These are phyloP conservation scores for Propithecus deckenii DNA, from an alignment of 2,797 vertebrate genomes.

Conservation along the genomic window DNA sequence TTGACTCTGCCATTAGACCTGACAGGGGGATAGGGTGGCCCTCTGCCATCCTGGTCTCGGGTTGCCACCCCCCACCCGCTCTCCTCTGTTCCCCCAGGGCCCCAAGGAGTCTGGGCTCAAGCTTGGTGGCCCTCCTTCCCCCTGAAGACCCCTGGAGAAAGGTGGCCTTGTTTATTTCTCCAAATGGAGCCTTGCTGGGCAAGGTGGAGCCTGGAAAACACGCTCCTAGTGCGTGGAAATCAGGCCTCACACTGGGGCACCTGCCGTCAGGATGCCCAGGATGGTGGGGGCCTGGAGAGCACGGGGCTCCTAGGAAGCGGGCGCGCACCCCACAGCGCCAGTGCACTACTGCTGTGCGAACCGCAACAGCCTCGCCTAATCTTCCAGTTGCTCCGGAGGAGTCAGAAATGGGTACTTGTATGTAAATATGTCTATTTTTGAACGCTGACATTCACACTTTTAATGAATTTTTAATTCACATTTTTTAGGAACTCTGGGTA, in stretches of 20 bases:
- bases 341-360: accelerated
- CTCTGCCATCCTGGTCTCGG: no score
- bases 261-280: accelerated
- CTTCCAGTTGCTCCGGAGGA: background rate
- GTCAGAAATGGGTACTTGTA: background rate
- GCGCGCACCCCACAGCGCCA: accelerated
- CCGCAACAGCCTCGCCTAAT: accelerated
- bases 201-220: background rate
- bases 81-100: no score
- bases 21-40: accelerated
- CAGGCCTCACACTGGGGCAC: background rate
- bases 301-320: accelerated
- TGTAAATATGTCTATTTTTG: background rate
- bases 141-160: accelerated
- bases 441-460: background rate
- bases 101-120: background rate
- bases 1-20: background rate
- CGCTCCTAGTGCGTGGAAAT: accelerated
- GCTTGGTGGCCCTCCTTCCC: no score
- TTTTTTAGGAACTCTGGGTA: background rate
- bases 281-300: accelerated
- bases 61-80: background rate
- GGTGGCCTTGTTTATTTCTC: accelerated
- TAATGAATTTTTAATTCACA: no score
- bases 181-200: background rate